phyloP scores from a whole-genome alignment of 2,888 invertebrate species.

The Hypena proboscidalis region DNA sequence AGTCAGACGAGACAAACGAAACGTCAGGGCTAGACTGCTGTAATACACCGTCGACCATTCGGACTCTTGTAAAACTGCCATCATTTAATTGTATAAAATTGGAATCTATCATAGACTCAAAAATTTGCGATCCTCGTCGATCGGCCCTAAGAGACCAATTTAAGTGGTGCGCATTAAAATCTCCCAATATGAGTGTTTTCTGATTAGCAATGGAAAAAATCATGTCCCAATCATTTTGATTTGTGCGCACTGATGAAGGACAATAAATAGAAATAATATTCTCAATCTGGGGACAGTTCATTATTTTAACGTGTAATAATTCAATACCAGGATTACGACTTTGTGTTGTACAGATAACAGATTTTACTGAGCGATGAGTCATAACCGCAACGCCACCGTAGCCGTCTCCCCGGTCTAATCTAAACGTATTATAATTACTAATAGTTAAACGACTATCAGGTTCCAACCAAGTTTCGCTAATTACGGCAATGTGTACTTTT shows the following conservation, averaged over 20 bases:
- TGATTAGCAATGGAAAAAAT: constrained; percentile 1
- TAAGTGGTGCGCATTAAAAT: too few species aligned
- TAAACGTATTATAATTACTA: too few species aligned
- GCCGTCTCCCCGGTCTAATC: too few species aligned
- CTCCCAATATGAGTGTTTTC: background rate
- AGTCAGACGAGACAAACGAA: constrained; percentile 5
- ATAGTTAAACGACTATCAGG: too few species aligned
- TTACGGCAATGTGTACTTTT: too few species aligned
- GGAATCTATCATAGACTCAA: constrained; percentile 7
- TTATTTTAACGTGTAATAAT: background rate
- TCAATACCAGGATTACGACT: constrained; percentile 3
- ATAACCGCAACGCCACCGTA: too few species aligned
- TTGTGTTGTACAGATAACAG: too few species aligned
- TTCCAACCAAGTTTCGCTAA: too few species aligned
- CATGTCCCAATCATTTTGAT: constrained; percentile 2
- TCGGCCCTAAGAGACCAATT: background rate
- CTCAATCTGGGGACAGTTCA: constrained; percentile 5
- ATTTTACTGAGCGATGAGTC: too few species aligned
- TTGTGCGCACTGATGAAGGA: background rate
- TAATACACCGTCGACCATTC: constrained; percentile 1
- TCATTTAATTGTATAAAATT: constrained; percentile 4
- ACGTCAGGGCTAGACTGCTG: constrained; percentile 5
- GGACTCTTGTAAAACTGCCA: constrained; percentile 5
- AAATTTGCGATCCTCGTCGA: background rate
- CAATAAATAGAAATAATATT: constrained; percentile 5